Evolutionary conservation across 64 coral and sea anemone genomes (phyloP).

Genomic region (Montipora foliosa): DNA sequence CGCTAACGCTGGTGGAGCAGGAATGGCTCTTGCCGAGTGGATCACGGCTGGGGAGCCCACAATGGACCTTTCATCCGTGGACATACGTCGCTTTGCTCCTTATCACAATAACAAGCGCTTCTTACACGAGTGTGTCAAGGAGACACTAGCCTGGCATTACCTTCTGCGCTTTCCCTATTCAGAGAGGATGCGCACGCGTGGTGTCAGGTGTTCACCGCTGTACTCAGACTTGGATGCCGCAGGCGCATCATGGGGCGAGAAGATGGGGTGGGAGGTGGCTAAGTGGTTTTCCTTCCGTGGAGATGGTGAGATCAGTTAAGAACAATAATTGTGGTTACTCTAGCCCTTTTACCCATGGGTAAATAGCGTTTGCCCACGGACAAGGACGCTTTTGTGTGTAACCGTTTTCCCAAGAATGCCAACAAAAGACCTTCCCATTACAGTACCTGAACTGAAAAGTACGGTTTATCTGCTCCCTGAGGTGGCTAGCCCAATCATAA

Average conservation of each 20-base stretch:
- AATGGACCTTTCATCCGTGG: constrained; percentile 88
- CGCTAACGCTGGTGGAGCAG: constrained; percentile 78
- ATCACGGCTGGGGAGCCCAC: constrained; percentile 85
- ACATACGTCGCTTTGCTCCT: constrained; percentile 87
- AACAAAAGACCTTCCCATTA: no score
- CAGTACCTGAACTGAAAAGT: no score
- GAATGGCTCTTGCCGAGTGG: constrained; percentile 90
- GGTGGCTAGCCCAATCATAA: no score
- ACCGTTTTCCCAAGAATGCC: no score
- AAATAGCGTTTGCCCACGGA: no score
- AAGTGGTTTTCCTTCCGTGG: constrained; percentile 72
- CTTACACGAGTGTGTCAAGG: constrained; percentile 77
- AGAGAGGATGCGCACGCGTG: constrained; percentile 65
- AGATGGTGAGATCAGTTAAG: constrained; percentile 20
- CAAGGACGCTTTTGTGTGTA: no score
- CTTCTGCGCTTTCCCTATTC: constrained; percentile 79
- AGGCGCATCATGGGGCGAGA: constrained; percentile 88
- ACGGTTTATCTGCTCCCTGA: no score
- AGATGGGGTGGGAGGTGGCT: constrained; percentile 96
- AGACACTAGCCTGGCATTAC: constrained; percentile 77
- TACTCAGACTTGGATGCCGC: constrained; percentile 64
- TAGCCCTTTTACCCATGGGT: no score
- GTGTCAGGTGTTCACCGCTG: constrained; percentile 84
- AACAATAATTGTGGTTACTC: background rate
- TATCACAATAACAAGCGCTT: constrained; percentile 85